Base-by-base conservation (phyloP, 1,140 invertebrate species). In the Danaus plexippus region DNA sequence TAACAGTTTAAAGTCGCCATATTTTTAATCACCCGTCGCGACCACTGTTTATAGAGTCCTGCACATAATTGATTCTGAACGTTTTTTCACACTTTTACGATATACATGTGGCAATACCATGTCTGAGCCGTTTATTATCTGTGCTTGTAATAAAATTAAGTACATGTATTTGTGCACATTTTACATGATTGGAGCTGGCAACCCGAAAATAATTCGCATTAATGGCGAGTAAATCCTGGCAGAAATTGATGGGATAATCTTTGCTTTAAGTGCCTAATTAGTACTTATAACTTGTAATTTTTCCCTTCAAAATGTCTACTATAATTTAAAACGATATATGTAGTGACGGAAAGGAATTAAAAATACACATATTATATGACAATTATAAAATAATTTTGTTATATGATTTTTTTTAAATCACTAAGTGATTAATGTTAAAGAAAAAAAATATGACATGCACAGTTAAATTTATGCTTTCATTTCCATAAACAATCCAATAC, bases 1-100 rank as follows among this genome's bases (percentile, higher is more conserved):
- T 77, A 82, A 77, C 72, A 70, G 70, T 67, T 60, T 66, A 68
- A 80, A 71, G 73, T 65, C 71, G 69, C 62, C 57, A 80, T 83
- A 80, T 75, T 75, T 77, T 83, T 77, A 75, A 77, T 77, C 69
- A 67, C 50, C 66, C 65, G 62, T 65, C 65, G 64, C 50, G 64
- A 58, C 42, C 54, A 47, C 49, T 69, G 67, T 71, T 76, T 71
- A 75, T 71, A 65, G 67, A 59, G 54, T 61, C 59, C 65, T 61
- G 66, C 60, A 63, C 63, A 60, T 77, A 80, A 81, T 78, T 75
- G 78, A 74, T 57, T 61, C 54, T 49, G 52, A 40, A 32, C 22
- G 44, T 66, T 61, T 54, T 60, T 67, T 50, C 45, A 48, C 56
- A 66, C 67, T 67, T 71, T 67, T 61, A 66, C 65, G 61, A 70